Conservation (phyloP, 2,113 vertebrate genomes). For the Gopherus evgoodei region DNA sequence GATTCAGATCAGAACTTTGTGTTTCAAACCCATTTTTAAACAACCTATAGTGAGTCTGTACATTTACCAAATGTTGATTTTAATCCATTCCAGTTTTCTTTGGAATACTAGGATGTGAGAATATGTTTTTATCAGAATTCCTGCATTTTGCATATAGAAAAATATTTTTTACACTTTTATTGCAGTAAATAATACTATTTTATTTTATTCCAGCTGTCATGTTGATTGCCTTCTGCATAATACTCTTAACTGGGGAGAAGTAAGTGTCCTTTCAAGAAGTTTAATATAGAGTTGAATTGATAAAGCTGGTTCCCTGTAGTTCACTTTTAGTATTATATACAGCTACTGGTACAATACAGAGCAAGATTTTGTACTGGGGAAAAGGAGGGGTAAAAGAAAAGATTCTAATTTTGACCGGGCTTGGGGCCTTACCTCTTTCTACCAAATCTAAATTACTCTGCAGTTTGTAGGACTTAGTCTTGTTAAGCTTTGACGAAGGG, state of each 20-base stretch:
- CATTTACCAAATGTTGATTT: not conserved
- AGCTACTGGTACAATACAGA: not conserved
- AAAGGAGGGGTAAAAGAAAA: not conserved
- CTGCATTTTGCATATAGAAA: not conserved
- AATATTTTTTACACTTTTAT: not conserved
- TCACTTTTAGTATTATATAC: not conserved
- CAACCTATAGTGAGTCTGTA: not conserved
- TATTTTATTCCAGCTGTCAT: not conserved
- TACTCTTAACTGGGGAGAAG: not conserved
- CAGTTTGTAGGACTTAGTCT: not conserved
- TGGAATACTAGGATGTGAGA: not conserved
- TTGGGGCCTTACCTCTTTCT: not conserved
- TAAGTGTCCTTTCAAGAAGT: not conserved
- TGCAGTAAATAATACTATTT: not conserved
- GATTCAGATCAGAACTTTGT: not conserved
- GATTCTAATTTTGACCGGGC: not conserved
- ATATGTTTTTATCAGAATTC: not conserved
- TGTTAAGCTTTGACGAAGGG: not conserved
- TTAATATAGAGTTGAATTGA: not conserved
- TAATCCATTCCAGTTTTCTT: not conserved
- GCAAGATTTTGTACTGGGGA: too few relatives aligned
- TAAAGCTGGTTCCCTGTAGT: not conserved
- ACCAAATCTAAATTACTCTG: not conserved
- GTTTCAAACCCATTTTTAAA: not conserved
- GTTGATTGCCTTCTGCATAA: not conserved